Evolutionary conservation across 2,797 vertebrate species (phyloP).

Genomic region (Ctenosaura bakeri): DNA sequence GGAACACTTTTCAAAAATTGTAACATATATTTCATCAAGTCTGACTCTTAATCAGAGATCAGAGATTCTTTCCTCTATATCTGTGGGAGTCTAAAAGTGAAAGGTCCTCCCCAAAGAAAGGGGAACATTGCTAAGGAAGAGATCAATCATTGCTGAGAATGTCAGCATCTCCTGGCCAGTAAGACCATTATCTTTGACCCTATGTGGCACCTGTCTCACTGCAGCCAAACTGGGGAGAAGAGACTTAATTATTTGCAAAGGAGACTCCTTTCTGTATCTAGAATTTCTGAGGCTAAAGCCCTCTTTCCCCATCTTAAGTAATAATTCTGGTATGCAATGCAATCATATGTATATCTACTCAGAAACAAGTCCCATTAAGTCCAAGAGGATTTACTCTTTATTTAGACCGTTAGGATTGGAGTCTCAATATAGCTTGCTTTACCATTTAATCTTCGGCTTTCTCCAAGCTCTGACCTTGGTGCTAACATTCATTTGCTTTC

Average conservation of each 20-base stretch:
- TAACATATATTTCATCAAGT: not conserved
- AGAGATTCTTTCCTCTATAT: not conserved
- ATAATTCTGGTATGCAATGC: not conserved
- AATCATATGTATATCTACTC: not conserved
- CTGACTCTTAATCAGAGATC: not conserved
- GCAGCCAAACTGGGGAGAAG: not conserved
- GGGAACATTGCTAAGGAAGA: not conserved
- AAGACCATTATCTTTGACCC: not conserved
- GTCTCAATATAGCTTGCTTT: constrained; percentile 1
- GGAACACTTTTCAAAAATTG: too few species aligned
- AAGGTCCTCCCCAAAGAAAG: not conserved
- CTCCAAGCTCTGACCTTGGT: not conserved
- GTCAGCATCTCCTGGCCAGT: too few species aligned
- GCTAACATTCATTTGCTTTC: not conserved
- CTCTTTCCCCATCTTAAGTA: not conserved
- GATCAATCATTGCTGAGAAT: not conserved
- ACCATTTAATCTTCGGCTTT: constrained; percentile 1
- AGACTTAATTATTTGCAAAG: not conserved
- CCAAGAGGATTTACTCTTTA: not conserved
- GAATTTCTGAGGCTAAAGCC: not conserved
- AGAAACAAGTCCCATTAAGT: not conserved
- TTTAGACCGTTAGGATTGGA: not conserved
- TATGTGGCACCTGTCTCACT: not conserved
- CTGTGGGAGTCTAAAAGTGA: not conserved
- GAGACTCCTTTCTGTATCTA: not conserved